phyloP scores from a whole-genome alignment of 2,113 vertebrate species.

The Gadus macrocephalus region DNA sequence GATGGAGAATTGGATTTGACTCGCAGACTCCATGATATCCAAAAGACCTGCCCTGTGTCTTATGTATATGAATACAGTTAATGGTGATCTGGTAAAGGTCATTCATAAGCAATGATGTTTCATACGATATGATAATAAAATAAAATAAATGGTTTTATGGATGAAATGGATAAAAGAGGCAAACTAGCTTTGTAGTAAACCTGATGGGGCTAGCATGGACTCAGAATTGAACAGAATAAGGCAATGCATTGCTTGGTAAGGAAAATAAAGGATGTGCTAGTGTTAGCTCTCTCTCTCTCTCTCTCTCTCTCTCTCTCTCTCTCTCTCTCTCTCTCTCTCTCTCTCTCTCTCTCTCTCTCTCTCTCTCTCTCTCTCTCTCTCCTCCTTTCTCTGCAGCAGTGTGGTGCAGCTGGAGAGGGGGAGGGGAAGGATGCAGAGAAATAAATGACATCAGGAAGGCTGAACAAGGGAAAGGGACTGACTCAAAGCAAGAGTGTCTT shows the following conservation, averaged over 20 bases:
- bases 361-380: conserved; percentile 21
- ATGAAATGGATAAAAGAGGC: background rate
- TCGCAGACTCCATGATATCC: background rate
- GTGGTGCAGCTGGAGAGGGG: conserved; percentile 69
- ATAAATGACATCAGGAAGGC: conserved; percentile 51
- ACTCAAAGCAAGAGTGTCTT: conserved; percentile 12
- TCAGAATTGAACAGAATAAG: conserved; percentile 6
- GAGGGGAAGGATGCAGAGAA: conserved; percentile 53
- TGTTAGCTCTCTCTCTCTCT: conserved; percentile 29
- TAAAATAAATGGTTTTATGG: background rate
- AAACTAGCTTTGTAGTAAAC: conserved; percentile 12
- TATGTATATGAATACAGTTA: background rate
- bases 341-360: conserved; percentile 13
- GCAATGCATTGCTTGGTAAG: background rate
- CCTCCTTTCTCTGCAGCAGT: conserved; percentile 56
- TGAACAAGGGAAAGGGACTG: conserved; percentile 39
- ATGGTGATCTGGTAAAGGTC: background rate
- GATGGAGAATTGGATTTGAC: background rate
- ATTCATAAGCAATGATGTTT: background rate
- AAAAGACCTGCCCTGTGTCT: background rate
- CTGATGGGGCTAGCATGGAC: background rate
- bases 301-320: conserved; percentile 28
- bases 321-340: conserved; percentile 15
- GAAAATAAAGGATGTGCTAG: conserved; percentile 26
- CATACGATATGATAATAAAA: background rate